A percentile compares a stretch with the other conserved stretches of the same genome.
These are phyloP conservation scores for Naja naja DNA, from an alignment of 2,113 vertebrate genomes.

Conservation along the genomic window DNA sequence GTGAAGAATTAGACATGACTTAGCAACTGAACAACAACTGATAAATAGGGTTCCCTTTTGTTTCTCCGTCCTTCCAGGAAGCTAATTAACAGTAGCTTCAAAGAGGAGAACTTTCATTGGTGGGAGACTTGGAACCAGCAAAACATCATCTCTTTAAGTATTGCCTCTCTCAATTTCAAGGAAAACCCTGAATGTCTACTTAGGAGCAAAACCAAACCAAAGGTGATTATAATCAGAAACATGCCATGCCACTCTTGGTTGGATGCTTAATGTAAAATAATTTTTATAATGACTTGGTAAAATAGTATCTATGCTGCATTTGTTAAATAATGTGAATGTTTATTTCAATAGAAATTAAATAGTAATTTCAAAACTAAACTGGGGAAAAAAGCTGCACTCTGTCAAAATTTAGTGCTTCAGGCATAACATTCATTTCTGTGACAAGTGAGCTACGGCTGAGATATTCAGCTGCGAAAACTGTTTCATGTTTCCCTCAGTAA, in stretches of 20 bases:
- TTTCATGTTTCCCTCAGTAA: neutral
- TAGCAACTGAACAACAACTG: neutral
- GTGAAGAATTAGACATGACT: neutral
- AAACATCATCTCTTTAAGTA: neutral
- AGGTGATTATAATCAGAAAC: neutral
- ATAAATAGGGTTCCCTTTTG: neutral
- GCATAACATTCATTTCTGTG: neutral
- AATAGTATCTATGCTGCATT: neutral
- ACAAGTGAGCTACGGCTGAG: neutral
- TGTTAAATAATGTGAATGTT: neutral
- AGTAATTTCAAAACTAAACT: neutral
- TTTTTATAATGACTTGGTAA: neutral
- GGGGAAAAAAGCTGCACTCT: neutral
- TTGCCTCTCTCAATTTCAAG: neutral
- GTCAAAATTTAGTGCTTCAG: neutral
- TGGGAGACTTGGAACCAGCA: neutral
- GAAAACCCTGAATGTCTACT: neutral
- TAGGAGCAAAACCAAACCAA: neutral
- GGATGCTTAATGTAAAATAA: neutral
- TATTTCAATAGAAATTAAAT: neutral
- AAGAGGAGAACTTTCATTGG: neutral
- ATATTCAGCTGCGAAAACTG: conserved; percentile 3
- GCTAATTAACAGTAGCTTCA: neutral
- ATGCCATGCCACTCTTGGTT: neutral
- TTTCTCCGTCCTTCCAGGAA: neutral